phyloP scores from a whole-genome alignment of 2,797 vertebrate genomes.

The Enteromius treurensis region DNA sequence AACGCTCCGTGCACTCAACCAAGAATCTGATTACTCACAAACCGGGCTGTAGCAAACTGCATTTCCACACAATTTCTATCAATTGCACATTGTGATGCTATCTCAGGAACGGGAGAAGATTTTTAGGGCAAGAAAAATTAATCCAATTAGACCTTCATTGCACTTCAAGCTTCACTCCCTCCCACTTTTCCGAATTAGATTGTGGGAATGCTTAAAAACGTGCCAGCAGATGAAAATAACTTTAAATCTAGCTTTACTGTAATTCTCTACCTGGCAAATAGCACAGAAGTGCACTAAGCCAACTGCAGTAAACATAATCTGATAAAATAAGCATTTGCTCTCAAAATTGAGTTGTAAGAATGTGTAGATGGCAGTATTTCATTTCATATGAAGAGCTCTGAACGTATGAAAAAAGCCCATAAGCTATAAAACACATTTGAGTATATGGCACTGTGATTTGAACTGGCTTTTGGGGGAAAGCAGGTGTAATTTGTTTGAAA shows the following conservation, averaged over 20 bases:
- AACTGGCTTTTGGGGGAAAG: neutral
- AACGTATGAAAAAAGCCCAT: constrained; percentile 6
- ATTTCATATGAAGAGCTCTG: constrained; percentile 27
- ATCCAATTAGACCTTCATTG: constrained; percentile 74
- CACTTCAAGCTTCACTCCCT: constrained; percentile 40
- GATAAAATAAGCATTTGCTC: constrained; percentile 47
- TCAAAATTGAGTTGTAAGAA: constrained; percentile 40
- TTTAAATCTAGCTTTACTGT: constrained; percentile 55
- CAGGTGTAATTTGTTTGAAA: neutral
- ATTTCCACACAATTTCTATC: constrained; percentile 69
- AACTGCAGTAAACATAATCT: constrained; percentile 51
- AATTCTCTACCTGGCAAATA: constrained; percentile 48
- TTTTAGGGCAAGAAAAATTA: constrained; percentile 68
- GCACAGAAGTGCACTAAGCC: constrained; percentile 36
- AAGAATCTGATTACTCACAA: constrained; percentile 74
- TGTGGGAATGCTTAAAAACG: constrained; percentile 53
- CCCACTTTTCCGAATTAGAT: constrained; percentile 41
- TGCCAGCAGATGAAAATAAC: constrained; percentile 48
- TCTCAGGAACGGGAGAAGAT: constrained; percentile 65
- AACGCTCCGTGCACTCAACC: constrained; percentile 67
- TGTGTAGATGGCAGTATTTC: constrained; percentile 23
- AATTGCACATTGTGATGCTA: constrained; percentile 69
- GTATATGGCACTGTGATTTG: constrained; percentile 14
- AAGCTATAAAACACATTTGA: constrained; percentile 6
- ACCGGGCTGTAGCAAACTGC: constrained; percentile 67